Conservation (phyloP, 1,140 invertebrate species). For the Helicoverpa zea region DNA sequence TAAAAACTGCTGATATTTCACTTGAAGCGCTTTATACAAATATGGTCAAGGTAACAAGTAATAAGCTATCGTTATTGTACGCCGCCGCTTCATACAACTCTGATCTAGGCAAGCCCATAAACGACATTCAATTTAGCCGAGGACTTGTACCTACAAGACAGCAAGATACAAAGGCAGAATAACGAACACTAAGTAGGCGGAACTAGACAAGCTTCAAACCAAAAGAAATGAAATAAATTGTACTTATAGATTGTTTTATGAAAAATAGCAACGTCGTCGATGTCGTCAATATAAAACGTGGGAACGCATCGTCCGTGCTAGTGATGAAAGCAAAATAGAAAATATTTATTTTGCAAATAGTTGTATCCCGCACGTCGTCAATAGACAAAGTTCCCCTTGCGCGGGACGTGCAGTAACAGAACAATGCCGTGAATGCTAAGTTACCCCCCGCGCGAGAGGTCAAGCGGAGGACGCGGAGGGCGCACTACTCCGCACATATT, state of each 20-base stretch:
- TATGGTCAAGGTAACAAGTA: constrained; percentile 30
- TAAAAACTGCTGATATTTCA: constrained; percentile 55
- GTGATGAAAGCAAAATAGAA: constrained; percentile 1
- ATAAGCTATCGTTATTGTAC: constrained; percentile 37
- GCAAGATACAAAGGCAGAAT: too few species aligned
- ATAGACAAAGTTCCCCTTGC: constrained; percentile 33
- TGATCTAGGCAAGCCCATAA: not conserved
- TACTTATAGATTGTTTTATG: too few species aligned
- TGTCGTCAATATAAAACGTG: too few species aligned
- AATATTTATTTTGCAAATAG: not conserved
- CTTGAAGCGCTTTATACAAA: constrained; percentile 43
- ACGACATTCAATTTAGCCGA: too few species aligned
- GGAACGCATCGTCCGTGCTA: too few species aligned
- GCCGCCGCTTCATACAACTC: not conserved
- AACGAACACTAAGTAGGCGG: too few species aligned
- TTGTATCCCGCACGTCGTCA: constrained; percentile 23
- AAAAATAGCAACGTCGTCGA: too few species aligned
- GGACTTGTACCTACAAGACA: too few species aligned
- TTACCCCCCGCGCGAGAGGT: constrained; percentile 51
- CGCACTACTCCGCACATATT: not conserved
- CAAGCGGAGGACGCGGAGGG: constrained; percentile 20
- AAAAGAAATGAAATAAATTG: too few species aligned
- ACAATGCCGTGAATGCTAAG: constrained; percentile 67
- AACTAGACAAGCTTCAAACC: too few species aligned
- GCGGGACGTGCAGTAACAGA: constrained; percentile 58